Evolutionary conservation across 2,888 invertebrate genomes (phyloP).

Genomic region (Troides oblongomaculatus): DNA sequence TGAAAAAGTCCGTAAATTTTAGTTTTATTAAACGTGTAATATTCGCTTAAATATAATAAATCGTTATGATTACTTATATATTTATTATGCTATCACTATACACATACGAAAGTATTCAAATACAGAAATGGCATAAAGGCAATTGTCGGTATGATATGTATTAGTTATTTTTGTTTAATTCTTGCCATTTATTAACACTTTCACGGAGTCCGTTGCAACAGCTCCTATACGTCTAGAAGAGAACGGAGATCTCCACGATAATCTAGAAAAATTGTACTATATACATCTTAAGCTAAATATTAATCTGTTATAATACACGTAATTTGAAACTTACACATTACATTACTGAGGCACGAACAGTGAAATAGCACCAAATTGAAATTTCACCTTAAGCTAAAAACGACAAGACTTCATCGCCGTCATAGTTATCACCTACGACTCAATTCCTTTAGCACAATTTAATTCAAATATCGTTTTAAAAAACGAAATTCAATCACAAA

Average conservation of each 20-base stretch:
- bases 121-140: not conserved
- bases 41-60: no score
- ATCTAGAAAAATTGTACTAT: slow-evolving; percentile 11
- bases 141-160: slow-evolving; percentile 4
- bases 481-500: not conserved
- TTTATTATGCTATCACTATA: no score
- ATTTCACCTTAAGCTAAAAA: slow-evolving; percentile 40
- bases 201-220: not conserved
- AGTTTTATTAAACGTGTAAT: no score
- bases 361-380: slow-evolving; percentile 67
- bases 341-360: slow-evolving; percentile 72
- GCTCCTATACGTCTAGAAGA: not conserved
- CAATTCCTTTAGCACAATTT: slow-evolving; percentile 13
- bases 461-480: not conserved
- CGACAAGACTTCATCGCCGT: slow-evolving; percentile 1
- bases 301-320: slow-evolving; percentile 37
- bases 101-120: not conserved
- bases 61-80: no score
- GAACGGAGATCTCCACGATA: not conserved
- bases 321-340: slow-evolving; percentile 43
- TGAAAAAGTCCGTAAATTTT: no score
- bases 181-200: not conserved
- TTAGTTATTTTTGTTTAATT: not conserved
- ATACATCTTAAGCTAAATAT: slow-evolving; percentile 21
- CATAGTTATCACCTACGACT: not conserved